Evolutionary conservation across 1,140 invertebrate species (phyloP).

Genomic region (Trinorchestia longiramus): DNA sequence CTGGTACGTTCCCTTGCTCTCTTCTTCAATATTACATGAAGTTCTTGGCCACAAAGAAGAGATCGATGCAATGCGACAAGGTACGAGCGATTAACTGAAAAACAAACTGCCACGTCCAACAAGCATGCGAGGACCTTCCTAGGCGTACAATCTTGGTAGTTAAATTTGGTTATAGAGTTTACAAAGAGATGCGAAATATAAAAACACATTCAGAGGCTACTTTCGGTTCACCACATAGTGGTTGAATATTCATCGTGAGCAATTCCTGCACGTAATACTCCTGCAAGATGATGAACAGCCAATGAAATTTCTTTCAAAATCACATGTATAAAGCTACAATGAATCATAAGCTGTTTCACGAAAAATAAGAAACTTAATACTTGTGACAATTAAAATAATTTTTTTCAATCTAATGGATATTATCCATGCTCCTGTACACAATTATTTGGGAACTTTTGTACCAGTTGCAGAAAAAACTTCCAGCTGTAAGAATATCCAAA

Average conservation of each 20-base stretch:
- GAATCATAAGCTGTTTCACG: neutral
- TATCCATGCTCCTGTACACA: too few relatives aligned
- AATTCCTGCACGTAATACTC: neutral
- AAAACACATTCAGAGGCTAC: neutral
- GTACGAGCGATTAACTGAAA: neutral
- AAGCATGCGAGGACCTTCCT: neutral
- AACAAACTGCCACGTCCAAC: neutral
- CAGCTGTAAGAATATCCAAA: neutral
- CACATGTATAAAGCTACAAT: neutral
- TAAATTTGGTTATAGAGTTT: neutral
- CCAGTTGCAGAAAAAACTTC: neutral
- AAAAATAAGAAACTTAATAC: neutral
- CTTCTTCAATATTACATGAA: conserved; percentile 51
- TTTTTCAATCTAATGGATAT: too few relatives aligned
- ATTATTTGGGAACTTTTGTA: neutral
- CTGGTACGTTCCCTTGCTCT: conserved; percentile 11
- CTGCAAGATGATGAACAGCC: neutral
- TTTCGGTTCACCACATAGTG: neutral
- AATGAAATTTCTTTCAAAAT: neutral
- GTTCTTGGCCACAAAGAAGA: conserved; percentile 32
- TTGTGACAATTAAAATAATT: too few relatives aligned
- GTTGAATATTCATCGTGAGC: neutral
- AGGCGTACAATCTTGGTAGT: neutral
- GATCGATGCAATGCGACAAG: conserved; percentile 30
- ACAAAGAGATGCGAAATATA: neutral